Evolutionary conservation across 2,113 vertebrate genomes (phyloP).

Genomic region (Tragelaphus buxtoni): DNA sequence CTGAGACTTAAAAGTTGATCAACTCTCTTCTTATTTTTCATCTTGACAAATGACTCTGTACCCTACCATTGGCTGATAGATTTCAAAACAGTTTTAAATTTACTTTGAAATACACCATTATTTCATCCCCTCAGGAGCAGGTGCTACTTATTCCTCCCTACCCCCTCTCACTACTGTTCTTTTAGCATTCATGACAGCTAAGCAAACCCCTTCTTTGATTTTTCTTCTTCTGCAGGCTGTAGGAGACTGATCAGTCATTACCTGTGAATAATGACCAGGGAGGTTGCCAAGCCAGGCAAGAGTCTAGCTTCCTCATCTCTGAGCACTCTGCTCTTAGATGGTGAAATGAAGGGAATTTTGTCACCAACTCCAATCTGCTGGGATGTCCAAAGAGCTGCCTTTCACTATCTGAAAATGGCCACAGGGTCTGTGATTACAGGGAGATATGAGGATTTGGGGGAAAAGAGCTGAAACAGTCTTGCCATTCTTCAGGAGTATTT

Average conservation of each 20-base stretch:
- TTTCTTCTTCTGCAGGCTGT: constrained; percentile 46
- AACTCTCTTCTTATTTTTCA: constrained; percentile 7
- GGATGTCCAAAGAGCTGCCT: constrained; percentile 20
- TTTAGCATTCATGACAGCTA: not conserved
- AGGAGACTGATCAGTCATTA: constrained; percentile 58
- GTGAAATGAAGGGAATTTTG: constrained; percentile 60
- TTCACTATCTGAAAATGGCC: not conserved
- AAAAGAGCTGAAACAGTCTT: not conserved
- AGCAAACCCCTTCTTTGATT: constrained; percentile 56
- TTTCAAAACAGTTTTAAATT: constrained; percentile 59
- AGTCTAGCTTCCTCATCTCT: constrained; percentile 56
- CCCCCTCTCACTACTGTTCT: not conserved
- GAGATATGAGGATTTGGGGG: not conserved
- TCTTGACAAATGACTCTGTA: constrained; percentile 52
- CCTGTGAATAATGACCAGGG: constrained; percentile 60
- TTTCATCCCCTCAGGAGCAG: constrained; percentile 4
- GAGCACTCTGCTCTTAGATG: constrained; percentile 68
- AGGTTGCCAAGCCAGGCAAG: not conserved
- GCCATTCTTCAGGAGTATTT: not conserved
- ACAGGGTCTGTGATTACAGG: not conserved
- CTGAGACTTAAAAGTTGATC: constrained; percentile 35
- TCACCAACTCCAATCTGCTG: constrained; percentile 60
- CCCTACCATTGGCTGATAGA: constrained; percentile 15
- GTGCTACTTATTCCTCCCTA: not conserved
- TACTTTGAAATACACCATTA: constrained; percentile 48